Evolutionary conservation across 2,113 vertebrate genomes (phyloP).

Genomic region (Conger conger): DNA sequence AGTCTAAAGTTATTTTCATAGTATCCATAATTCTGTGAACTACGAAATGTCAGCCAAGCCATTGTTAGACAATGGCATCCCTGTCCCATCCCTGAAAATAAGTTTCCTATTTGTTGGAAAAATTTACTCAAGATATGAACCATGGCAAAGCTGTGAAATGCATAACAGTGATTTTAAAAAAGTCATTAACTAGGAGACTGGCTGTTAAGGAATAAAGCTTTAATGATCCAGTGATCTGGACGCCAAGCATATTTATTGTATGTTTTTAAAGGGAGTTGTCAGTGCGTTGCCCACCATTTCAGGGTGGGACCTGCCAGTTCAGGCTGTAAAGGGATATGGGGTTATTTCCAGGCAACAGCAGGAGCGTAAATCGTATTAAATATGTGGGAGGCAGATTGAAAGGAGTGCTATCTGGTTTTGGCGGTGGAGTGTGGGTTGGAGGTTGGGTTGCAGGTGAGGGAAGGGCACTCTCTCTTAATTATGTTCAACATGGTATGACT

Average conservation of each 20-base stretch:
- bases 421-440: not conserved
- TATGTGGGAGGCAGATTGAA: slow-evolving; percentile 7
- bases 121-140: not conserved
- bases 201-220: not conserved
- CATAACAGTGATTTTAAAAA: not conserved
- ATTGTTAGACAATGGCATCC: not conserved
- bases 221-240: not conserved
- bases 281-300: slow-evolving; percentile 2
- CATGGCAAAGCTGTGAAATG: not conserved
- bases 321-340: slow-evolving; percentile 37
- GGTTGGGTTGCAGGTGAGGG: not conserved
- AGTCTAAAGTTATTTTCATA: too few species aligned
- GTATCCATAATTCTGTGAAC: not conserved
- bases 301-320: slow-evolving; percentile 35
- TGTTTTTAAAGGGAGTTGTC: slow-evolving; percentile 5
- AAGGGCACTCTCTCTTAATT: not conserved
- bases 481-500: not conserved
- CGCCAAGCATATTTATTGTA: not conserved
- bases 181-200: not conserved
- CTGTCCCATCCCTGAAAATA: too few species aligned
- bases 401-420: slow-evolving; percentile 6
- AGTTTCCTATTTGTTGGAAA: not conserved
- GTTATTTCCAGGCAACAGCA: slow-evolving; percentile 30
- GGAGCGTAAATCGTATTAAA: slow-evolving; percentile 42
- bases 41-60: not conserved